phyloP scores from a whole-genome alignment of 2,888 invertebrate genomes.

The Catocala sponsa region DNA sequence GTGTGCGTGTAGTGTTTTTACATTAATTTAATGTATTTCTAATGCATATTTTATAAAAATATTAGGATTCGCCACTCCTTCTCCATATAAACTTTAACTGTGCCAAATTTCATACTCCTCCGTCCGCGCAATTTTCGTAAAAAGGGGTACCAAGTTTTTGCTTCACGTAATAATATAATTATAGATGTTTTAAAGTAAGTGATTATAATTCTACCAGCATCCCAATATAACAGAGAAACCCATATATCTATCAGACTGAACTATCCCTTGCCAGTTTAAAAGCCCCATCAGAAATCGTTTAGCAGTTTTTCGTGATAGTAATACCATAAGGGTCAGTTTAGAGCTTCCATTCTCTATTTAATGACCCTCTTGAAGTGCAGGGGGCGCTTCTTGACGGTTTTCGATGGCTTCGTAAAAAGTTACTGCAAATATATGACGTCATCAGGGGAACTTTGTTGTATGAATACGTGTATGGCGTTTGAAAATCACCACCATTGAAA shows the following conservation, averaged over 20 bases:
- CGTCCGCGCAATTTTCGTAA: too few relatives aligned
- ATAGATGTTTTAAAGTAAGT: too few relatives aligned
- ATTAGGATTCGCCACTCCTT: too few relatives aligned
- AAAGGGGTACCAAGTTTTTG: too few relatives aligned
- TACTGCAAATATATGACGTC: slow-evolving; percentile 18
- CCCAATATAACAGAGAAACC: too few relatives aligned
- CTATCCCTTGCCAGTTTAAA: background rate
- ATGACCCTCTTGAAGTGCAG: slow-evolving; percentile 18
- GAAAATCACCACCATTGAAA: background rate
- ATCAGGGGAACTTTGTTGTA: background rate
- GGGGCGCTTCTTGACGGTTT: slow-evolving; percentile 23
- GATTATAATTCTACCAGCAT: too few relatives aligned
- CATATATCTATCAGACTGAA: background rate
- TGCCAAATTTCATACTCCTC: too few relatives aligned
- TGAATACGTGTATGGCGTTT: background rate
- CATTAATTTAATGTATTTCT: too few relatives aligned
- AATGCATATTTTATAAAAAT: too few relatives aligned
- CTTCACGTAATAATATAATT: too few relatives aligned
- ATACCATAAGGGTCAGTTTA: slow-evolving; percentile 36
- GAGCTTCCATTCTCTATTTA: slow-evolving; percentile 31
- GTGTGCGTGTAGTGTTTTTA: too few relatives aligned
- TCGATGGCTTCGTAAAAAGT: slow-evolving; percentile 34
- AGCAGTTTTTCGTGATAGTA: slow-evolving; percentile 33
- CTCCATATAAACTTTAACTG: too few relatives aligned
- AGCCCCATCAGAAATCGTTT: slow-evolving; percentile 13